Percentiles rank a stretch among this genome's conserved stretches.
Evolutionary conservation across 2,113 vertebrate genomes (phyloP).

Genomic region (Anguilla japonica): DNA sequence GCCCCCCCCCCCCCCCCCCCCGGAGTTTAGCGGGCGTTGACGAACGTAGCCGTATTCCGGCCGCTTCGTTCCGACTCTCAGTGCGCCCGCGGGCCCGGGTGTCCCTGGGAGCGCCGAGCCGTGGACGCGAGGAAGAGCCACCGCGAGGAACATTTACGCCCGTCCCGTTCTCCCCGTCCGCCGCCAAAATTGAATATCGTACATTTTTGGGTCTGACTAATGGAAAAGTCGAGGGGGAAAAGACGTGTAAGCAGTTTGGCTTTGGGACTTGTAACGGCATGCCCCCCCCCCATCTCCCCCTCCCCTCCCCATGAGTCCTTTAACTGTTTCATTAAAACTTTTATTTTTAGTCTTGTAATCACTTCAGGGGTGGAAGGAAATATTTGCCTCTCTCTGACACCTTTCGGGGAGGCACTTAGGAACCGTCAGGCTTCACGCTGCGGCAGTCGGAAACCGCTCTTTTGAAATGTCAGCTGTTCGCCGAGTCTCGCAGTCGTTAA

Average conservation of each 20-base stretch:
- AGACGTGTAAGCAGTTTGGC: conserved; percentile 34
- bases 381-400: too few relatives aligned
- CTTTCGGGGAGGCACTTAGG: too few relatives aligned
- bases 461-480: background rate
- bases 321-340: background rate
- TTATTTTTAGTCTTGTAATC: background rate
- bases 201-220: conserved; percentile 35
- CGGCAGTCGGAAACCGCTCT: background rate
- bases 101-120: background rate
- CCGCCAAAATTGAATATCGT: conserved; percentile 31
- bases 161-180: conserved; percentile 23
- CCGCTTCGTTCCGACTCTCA: conserved; percentile 27
- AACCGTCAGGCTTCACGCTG: background rate
- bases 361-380: too few relatives aligned
- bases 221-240: conserved; percentile 14
- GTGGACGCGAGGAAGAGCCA: conserved; percentile 14
- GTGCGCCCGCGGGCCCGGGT: conserved; percentile 21
- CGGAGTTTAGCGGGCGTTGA: background rate
- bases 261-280: background rate
- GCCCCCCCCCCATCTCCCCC: too few relatives aligned
- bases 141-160: conserved; percentile 24
- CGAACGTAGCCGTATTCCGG: conserved; percentile 23
- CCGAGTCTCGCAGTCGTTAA: background rate
- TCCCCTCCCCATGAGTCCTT: background rate
- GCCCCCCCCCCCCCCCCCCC: background rate